These are phyloP conservation scores for Tipula lateralis DNA, from an alignment of 2,888 invertebrate genomes.

Conservation along the genomic window DNA sequence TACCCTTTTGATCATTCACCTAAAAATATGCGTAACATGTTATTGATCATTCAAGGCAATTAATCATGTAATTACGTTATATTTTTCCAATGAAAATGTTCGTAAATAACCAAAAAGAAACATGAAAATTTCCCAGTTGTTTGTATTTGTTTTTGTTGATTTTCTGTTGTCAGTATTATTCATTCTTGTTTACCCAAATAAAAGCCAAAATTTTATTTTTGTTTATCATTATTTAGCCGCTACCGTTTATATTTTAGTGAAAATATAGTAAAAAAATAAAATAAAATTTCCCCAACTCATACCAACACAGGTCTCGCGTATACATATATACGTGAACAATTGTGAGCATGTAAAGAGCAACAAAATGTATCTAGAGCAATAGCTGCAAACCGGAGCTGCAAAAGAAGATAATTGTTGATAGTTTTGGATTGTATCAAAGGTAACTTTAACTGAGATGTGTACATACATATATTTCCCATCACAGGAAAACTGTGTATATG, in stretches of 20 bases:
- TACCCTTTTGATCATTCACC: background rate
- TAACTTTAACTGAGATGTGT: background rate
- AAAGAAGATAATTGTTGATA: background rate
- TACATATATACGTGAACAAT: background rate
- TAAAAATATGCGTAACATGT: background rate
- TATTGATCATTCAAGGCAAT: conserved; percentile 5
- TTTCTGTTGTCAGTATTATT: background rate
- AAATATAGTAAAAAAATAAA: background rate
- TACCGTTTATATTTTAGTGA: background rate
- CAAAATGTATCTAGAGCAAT: background rate
- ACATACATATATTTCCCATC: background rate
- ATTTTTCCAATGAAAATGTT: background rate
- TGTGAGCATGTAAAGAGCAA: background rate
- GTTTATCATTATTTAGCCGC: background rate
- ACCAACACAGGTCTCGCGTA: background rate
- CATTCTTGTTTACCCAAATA: background rate
- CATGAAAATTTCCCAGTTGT: background rate
- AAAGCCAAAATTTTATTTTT: background rate
- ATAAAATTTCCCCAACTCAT: background rate
- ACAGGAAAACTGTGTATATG: background rate
- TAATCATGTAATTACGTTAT: background rate
- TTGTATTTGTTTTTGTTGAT: background rate
- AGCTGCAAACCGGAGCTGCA: background rate
- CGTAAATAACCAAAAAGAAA: background rate
- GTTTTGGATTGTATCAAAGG: background rate